Evolutionary conservation across 2,113 vertebrate genomes (phyloP).

Genomic region (Cephalophus harveyi): DNA sequence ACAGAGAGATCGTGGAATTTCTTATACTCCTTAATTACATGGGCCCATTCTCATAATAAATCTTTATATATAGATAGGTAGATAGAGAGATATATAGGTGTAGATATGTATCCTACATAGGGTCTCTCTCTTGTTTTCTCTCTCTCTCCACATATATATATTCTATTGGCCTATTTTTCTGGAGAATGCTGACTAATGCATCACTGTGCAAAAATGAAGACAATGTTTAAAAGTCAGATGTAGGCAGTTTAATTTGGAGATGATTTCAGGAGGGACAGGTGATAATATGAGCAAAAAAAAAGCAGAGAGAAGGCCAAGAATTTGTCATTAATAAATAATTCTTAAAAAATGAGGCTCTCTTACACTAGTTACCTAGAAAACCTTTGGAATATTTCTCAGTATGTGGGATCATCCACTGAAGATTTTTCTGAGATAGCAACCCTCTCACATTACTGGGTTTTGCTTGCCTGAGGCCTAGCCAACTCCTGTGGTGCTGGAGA

Average conservation of each 20-base stretch:
- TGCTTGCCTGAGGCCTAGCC: background rate
- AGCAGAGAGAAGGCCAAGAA: background rate
- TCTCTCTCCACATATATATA: background rate
- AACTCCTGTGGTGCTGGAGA: background rate
- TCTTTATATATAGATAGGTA: background rate
- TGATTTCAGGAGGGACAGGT: background rate
- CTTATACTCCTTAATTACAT: background rate
- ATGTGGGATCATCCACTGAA: background rate
- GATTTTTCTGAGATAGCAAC: background rate
- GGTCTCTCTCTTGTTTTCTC: background rate
- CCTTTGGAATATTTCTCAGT: background rate
- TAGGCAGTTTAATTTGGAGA: background rate
- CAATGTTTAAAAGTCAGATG: background rate
- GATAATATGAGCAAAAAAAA: background rate
- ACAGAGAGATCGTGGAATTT: background rate
- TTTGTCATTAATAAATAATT: background rate
- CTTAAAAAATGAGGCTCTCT: background rate
- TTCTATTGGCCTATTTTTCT: background rate
- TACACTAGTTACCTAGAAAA: background rate
- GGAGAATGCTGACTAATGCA: background rate
- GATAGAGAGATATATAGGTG: background rate
- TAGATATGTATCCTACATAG: background rate
- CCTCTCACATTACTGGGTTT: background rate
- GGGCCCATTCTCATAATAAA: background rate
- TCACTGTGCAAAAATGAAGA: background rate